These are phyloP conservation scores for Sinhomidia bicolor DNA, from an alignment of 2,888 invertebrate species.

Conservation along the genomic window DNA sequence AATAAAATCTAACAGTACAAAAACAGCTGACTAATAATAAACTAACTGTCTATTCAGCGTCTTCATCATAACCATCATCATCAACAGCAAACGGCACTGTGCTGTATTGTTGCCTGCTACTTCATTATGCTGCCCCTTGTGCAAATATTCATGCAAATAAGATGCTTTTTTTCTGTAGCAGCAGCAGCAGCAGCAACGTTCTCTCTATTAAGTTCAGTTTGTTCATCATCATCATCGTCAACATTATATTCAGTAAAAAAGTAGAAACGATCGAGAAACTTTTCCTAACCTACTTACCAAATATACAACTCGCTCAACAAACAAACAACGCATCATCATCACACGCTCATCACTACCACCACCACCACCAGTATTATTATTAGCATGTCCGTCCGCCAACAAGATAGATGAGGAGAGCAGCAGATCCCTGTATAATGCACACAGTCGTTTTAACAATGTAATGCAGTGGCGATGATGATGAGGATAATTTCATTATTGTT, in stretches of 20 bases:
- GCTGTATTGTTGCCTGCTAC: slow-evolving; percentile 16
- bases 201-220: slow-evolving; percentile 10
- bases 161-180: background rate
- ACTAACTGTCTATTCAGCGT: background rate
- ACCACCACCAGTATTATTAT: background rate
- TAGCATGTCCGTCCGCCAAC: background rate
- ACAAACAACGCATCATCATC: background rate
- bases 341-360: background rate
- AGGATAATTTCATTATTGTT: background rate
- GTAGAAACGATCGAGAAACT: slow-evolving; percentile 47
- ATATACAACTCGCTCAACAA: background rate
- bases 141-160: slow-evolving; percentile 22
- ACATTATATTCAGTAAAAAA: background rate
- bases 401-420: background rate
- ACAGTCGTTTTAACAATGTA: background rate
- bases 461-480: background rate
- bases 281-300: slow-evolving; percentile 79
- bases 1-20: background rate
- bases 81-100: background rate
- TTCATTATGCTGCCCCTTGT: background rate
- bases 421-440: background rate
- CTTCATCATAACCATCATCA: background rate
- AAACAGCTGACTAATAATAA: slow-evolving; percentile 20
- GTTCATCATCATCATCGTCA: background rate
- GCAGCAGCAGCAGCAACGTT: too few relatives aligned